phyloP scores from a whole-genome alignment of 2,113 vertebrate genomes.

The Poicephalus meyeri region DNA sequence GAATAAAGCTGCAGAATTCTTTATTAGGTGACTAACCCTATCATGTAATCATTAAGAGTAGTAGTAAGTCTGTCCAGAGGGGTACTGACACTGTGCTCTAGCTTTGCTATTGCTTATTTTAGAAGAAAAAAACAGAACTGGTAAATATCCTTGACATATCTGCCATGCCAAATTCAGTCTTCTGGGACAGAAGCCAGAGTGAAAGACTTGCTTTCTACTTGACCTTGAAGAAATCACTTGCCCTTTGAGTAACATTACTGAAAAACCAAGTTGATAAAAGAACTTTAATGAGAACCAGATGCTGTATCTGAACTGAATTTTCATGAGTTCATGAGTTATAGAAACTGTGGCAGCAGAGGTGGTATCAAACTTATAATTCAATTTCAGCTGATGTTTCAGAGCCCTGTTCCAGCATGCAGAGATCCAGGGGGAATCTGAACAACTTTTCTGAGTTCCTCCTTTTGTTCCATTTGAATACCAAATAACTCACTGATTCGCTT shows the following conservation, averaged over 20 bases:
- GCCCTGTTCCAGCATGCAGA: not conserved
- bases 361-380: not conserved
- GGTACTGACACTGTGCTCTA: not conserved
- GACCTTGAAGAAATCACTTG: conserved; percentile 1
- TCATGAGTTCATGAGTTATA: conserved; percentile 5
- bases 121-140: no score
- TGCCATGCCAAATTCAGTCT: not conserved
- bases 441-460: not conserved
- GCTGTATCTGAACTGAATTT: not conserved
- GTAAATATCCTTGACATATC: not conserved
- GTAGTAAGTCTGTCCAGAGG: not conserved
- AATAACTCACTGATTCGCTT: not conserved
- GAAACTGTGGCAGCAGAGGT: not conserved
- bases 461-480: conserved; percentile 2
- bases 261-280: not conserved
- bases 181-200: not conserved
- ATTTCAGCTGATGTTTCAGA: conserved; percentile 2
- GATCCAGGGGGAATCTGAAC: not conserved
- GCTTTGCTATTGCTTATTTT: not conserved
- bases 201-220: not conserved
- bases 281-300: not conserved
- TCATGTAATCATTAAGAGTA: not conserved
- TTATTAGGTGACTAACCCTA: not conserved
- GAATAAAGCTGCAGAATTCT: not conserved
- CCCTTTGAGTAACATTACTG: not conserved